These are phyloP conservation scores for Hydriomena furcata DNA, from an alignment of 2,888 invertebrate species.

Conservation along the genomic window DNA sequence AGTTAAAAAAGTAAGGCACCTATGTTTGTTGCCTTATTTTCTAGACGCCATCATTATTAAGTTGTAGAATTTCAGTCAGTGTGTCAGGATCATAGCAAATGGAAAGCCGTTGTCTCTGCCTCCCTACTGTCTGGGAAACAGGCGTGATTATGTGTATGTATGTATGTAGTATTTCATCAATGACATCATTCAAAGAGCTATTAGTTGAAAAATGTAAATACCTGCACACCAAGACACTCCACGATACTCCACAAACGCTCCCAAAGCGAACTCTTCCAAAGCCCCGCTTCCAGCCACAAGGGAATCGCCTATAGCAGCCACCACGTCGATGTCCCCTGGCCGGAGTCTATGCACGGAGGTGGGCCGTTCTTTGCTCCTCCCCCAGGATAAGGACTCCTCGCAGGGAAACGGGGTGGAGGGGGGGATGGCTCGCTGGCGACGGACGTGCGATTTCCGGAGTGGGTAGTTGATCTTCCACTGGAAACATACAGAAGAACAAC, in stretches of 20 bases:
- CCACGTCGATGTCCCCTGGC: constrained; percentile 87
- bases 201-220: constrained; percentile 37
- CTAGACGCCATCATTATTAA: no score
- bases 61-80: no score
- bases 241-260: constrained; percentile 88
- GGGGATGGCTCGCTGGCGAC: constrained; percentile 78
- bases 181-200: no score
- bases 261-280: constrained; percentile 87
- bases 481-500: constrained; percentile 38
- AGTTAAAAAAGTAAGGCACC: no score
- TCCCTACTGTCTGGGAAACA: no score
- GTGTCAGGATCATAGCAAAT: no score
- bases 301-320: constrained; percentile 89
- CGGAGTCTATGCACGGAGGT: constrained; percentile 86
- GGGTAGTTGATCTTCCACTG: constrained; percentile 78
- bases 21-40: no score
- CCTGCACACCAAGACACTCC: constrained; percentile 90
- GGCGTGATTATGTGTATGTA: no score
- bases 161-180: no score
- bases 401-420: constrained; percentile 84
- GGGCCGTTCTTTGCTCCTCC: constrained; percentile 73
- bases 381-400: constrained; percentile 63
- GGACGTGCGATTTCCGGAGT: constrained; percentile 65
- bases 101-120: no score
- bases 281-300: constrained; percentile 89